A percentile compares a stretch with the other conserved stretches of the same genome.
Evolutionary conservation across 2,888 invertebrate genomes (phyloP).

Genomic region (Argyresthia goedartella): DNA sequence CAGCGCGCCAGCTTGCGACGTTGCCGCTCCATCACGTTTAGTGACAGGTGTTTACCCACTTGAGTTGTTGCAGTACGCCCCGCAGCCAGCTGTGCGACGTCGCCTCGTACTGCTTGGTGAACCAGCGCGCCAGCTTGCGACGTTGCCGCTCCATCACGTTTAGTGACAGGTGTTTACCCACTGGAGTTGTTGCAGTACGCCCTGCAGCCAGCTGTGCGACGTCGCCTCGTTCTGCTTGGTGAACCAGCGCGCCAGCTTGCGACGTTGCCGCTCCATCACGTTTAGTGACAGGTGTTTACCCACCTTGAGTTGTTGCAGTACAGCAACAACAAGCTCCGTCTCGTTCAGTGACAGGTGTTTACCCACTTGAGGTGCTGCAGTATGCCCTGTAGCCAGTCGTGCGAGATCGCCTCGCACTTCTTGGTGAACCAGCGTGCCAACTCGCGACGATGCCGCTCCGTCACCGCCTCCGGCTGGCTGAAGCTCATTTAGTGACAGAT

Average conservation of each 20-base stretch:
- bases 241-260: constrained; percentile 54
- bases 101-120: constrained; percentile 40
- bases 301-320: constrained; percentile 54
- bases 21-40: constrained; percentile 52
- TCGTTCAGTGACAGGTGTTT: no score
- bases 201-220: constrained; percentile 49
- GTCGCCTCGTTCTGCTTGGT: constrained; percentile 39
- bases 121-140: constrained; percentile 52
- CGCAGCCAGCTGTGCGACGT: constrained; percentile 48
- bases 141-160: constrained; percentile 52
- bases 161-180: constrained; percentile 20
- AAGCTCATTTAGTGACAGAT: no score
- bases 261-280: constrained; percentile 46
- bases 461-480: constrained; percentile 45
- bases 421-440: constrained; percentile 50
- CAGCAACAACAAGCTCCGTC: constrained; percentile 49
- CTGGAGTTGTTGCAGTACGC: constrained; percentile 51
- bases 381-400: constrained; percentile 51
- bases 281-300: constrained; percentile 24
- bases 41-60: constrained; percentile 23
- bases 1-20: constrained; percentile 49
- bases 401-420: constrained; percentile 34
- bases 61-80: constrained; percentile 48
- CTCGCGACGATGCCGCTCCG: constrained; percentile 52
- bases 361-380: no score